These are phyloP conservation scores for Acleris emargana DNA, from an alignment of 2,888 invertebrate genomes.

Conservation along the genomic window DNA sequence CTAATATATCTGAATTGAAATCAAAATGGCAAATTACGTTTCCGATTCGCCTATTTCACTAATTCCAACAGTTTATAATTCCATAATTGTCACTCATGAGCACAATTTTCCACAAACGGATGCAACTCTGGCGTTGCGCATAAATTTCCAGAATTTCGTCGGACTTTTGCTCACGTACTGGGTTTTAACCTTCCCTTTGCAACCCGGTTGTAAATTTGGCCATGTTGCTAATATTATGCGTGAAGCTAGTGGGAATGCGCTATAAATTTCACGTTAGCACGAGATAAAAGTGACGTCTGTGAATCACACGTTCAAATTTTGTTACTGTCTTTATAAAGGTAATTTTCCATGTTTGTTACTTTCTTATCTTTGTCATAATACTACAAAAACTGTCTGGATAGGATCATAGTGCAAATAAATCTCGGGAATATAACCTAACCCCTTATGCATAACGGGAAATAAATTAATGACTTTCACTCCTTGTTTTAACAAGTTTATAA, in stretches of 20 bases:
- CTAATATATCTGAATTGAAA: background rate
- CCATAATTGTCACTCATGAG: constrained; percentile 23
- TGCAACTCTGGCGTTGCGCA: constrained; percentile 22
- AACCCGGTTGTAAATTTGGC: constrained; percentile 23
- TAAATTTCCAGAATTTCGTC: constrained; percentile 22
- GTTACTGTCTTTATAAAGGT: background rate
- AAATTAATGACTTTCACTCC: no score
- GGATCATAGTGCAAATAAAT: no score
- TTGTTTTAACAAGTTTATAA: no score
- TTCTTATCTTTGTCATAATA: no score
- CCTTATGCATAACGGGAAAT: no score
- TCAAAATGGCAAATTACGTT: background rate
- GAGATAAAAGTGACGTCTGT: constrained; percentile 24
- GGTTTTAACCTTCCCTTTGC: constrained; percentile 25
- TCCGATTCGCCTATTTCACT: no score
- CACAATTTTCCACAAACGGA: constrained; percentile 15
- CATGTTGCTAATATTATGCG: constrained; percentile 34
- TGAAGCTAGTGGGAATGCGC: constrained; percentile 22
- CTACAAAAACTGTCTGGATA: no score
- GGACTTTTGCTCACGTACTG: constrained; percentile 31
- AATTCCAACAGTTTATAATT: background rate
- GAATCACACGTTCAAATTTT: constrained; percentile 15
- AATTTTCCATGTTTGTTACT: background rate
- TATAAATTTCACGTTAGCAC: constrained; percentile 23
- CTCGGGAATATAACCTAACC: no score